phyloP scores from a whole-genome alignment of 2,888 invertebrate species.

The Cremastinae sp. region DNA sequence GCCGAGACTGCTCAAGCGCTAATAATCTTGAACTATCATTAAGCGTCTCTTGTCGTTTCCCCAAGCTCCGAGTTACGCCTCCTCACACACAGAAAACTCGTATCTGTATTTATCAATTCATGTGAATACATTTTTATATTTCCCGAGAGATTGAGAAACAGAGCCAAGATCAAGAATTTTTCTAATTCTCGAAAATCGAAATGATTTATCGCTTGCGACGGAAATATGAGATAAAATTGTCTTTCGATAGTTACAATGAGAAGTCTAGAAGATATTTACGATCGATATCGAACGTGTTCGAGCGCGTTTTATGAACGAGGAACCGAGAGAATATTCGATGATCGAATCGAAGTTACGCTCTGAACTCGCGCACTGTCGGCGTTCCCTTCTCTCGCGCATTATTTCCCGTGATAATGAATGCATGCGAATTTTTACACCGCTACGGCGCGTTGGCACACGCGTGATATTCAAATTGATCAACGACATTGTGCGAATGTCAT shows the following conservation, averaged over 20 bases:
- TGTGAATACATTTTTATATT: background rate
- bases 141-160: background rate
- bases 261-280: too few species aligned
- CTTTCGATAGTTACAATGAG: too few species aligned
- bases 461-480: slow-evolving; percentile 20
- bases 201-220: background rate
- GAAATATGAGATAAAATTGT: too few species aligned
- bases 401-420: slow-evolving; percentile 4
- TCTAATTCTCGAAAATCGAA: slow-evolving; percentile 2
- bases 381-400: background rate
- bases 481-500: slow-evolving; percentile 11
- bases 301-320: too few species aligned
- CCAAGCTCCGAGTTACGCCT: slow-evolving; percentile 28
- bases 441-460: slow-evolving; percentile 12
- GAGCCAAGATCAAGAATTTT: slow-evolving; percentile 9
- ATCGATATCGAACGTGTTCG: too few species aligned
- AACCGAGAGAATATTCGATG: too few species aligned
- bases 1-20: slow-evolving; percentile 37
- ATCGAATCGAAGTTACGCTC: too few species aligned
- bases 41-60: slow-evolving; percentile 37
- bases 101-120: background rate
- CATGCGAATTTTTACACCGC: slow-evolving; percentile 9
- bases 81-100: slow-evolving; percentile 22
- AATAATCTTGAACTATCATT: slow-evolving; percentile 45
- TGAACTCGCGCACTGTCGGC: too few species aligned